Evolutionary conservation across 2,113 vertebrate genomes (phyloP).

Genomic region (Pelvicachromis taeniatus): DNA sequence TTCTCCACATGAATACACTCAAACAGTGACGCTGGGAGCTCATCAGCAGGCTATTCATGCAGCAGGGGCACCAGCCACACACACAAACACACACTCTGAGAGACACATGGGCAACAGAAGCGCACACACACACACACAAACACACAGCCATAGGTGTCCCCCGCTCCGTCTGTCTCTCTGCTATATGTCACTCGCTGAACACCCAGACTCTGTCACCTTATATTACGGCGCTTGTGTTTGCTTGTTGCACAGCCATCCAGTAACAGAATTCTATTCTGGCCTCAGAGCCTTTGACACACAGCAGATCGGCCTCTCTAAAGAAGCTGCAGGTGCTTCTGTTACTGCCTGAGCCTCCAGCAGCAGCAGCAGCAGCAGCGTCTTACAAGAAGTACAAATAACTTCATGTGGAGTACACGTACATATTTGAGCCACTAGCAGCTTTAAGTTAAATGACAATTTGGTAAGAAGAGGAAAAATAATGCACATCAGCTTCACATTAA

Average conservation of each 20-base stretch:
- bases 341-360: neutral
- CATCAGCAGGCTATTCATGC: conserved; percentile 60
- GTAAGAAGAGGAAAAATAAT: neutral
- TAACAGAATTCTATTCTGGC: conserved; percentile 27
- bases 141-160: conserved; percentile 24
- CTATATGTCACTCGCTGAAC: conserved; percentile 17
- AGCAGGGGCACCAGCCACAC: neutral
- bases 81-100: neutral
- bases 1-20: conserved; percentile 66
- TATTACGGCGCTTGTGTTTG: conserved; percentile 18
- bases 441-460: neutral
- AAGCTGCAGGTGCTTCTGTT: conserved; percentile 23
- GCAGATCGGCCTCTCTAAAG: conserved; percentile 26
- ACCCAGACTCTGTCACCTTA: conserved; percentile 40
- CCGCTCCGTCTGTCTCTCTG: neutral
- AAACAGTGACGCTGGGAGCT: conserved; percentile 60
- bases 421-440: neutral
- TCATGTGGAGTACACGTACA: neutral
- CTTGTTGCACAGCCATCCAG: neutral
- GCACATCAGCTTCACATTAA: neutral
- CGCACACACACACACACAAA: neutral
- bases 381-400: neutral
- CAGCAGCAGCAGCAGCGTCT: neutral
- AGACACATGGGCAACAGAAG: neutral
- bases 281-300: conserved; percentile 42